Evolutionary conservation across 2,113 vertebrate species (phyloP).

Genomic region (Herpailurus yagouaroundi): DNA sequence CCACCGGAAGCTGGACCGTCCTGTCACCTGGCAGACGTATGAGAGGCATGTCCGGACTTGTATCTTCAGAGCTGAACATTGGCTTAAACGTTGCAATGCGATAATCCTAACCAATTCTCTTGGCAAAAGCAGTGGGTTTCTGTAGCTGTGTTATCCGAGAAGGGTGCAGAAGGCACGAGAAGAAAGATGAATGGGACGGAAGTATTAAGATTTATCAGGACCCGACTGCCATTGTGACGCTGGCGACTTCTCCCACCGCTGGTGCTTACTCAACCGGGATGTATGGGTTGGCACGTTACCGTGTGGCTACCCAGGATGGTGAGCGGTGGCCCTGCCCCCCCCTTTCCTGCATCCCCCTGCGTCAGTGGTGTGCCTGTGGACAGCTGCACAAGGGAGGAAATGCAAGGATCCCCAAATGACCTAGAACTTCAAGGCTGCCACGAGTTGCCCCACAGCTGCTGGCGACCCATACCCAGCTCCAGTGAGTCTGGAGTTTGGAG

Average conservation of each 20-base stretch:
- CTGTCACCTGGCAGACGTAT: neutral
- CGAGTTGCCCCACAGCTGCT: neutral
- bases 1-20: neutral
- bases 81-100: neutral
- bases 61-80: neutral
- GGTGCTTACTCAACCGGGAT: neutral
- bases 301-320: neutral
- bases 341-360: neutral
- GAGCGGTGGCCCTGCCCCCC: neutral
- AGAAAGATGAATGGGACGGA: neutral
- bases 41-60: neutral
- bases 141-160: neutral
- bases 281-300: neutral
- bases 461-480: no score
- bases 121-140: neutral
- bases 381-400: neutral
- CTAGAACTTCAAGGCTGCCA: neutral
- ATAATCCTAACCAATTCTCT: neutral
- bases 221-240: neutral
- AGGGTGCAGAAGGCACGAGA: neutral
- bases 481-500: neutral
- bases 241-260: neutral
- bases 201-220: neutral
- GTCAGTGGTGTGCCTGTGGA: neutral
- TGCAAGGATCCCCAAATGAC: neutral